Evolutionary conservation across 2,113 vertebrate species (phyloP).

Genomic region (Clarias macrocephalus): DNA sequence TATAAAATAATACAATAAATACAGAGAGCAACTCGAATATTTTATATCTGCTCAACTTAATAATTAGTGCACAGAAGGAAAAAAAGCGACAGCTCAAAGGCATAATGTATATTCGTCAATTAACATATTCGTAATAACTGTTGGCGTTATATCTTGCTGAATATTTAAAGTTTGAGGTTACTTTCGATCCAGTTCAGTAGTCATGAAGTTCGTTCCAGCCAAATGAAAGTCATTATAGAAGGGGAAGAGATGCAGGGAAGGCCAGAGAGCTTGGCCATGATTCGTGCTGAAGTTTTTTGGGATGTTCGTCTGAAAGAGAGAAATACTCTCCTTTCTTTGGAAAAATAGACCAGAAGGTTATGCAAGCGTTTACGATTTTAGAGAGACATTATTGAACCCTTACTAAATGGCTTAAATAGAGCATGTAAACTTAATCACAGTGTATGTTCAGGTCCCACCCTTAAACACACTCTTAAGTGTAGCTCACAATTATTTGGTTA

Average conservation of each 20-base stretch:
- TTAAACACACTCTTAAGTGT: neutral
- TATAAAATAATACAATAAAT: neutral
- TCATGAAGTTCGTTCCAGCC: neutral
- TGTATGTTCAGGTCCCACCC: neutral
- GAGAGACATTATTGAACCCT: neutral
- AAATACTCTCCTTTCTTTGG: neutral
- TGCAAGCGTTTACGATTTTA: neutral
- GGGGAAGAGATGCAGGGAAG: neutral
- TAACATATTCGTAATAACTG: neutral
- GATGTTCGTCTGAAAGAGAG: neutral
- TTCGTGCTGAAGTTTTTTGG: neutral
- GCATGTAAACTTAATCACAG: neutral
- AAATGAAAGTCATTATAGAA: neutral
- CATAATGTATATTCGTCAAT: neutral
- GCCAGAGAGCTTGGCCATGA: neutral
- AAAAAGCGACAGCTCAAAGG: neutral
- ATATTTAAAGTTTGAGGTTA: neutral
- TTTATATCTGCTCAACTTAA: neutral
- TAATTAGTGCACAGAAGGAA: neutral
- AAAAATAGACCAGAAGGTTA: too few relatives aligned
- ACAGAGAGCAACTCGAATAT: neutral
- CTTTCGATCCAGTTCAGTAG: neutral
- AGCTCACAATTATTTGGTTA: neutral
- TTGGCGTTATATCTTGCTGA: neutral
- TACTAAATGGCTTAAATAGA: neutral